Base-by-base conservation (phyloP, 2,888 invertebrate species). In the Ornithoptera alexandrae region DNA sequence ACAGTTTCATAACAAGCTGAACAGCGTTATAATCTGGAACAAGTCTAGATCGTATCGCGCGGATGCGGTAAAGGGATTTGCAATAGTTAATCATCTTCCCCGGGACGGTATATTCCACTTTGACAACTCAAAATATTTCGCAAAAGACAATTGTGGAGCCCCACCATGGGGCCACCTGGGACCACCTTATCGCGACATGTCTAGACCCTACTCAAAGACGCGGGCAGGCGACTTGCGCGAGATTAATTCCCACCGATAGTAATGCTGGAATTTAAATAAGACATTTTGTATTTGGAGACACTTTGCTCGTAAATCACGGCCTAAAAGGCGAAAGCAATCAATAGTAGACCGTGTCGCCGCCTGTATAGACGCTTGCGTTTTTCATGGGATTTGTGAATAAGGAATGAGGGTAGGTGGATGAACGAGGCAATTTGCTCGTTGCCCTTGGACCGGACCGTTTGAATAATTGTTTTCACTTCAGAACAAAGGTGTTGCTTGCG, bases 141-240 rank as follows among this genome's bases (percentile, higher is more conserved):
- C 63, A 63, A 68, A 63, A 68, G 69, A 69, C 69, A 65, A 65
- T 65, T 39, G 64, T 20, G 24, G 18, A 36, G 56, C 39, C 39
- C n/a, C 10, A 50, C n/a, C 10, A 50, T 50, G 56, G 18, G 46
- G 50, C 56, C 64, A 69, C 69, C 69, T 69, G 69, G 69, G 69
- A 62, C 60, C 24, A 46, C 65, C 17, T 65, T 69, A 69, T 69
- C 69, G 65, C 46, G 69, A 64, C 61, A 65, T 56, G 69, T 65
- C 65, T 20, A 70, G 65, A 75, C 75, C 75, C 75, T 73, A 69
- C 74, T 75, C 75, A 75, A 74, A 75, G 74, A 50, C 65, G 69
- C 69, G 69, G 68, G 70, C 72, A 71, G 64, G 30, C n/a, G 50
- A 60, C 61, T 65, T 67, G 70, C 68, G 65, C 68, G 70, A 74